Percentiles rank a stretch among this genome's conserved stretches.
Evolutionary conservation across 2,113 vertebrate species (phyloP).

Genomic region (Lycaon pictus): DNA sequence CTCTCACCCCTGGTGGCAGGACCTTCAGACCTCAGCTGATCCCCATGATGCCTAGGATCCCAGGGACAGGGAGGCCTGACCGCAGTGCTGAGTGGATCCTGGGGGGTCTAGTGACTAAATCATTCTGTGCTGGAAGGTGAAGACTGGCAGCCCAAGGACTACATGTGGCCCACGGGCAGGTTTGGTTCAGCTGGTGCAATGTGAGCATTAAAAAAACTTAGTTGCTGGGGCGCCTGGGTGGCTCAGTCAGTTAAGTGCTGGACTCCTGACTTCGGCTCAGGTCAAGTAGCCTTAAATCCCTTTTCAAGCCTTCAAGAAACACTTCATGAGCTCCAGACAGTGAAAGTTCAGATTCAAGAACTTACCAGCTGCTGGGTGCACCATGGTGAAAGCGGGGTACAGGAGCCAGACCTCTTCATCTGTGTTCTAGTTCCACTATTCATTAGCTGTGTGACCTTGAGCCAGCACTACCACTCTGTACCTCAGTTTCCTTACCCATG

Average conservation of each 20-base stretch:
- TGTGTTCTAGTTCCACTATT: neutral
- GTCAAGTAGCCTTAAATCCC: neutral
- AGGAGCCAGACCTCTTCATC: neutral
- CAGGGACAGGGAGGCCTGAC: neutral
- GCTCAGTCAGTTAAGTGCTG: neutral
- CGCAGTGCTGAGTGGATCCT: no score
- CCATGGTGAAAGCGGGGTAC: neutral
- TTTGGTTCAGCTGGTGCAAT: neutral
- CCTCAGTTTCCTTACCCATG: neutral
- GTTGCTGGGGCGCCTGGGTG: neutral
- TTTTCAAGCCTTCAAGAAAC: neutral
- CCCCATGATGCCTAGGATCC: neutral
- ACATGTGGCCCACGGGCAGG: neutral
- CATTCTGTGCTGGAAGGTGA: neutral
- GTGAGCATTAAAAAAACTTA: neutral
- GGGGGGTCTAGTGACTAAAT: neutral
- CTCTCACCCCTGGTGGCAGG: neutral
- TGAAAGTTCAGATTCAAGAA: neutral
- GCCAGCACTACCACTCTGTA: neutral
- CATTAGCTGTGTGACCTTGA: neutral
- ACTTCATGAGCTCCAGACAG: neutral
- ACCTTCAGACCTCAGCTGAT: neutral
- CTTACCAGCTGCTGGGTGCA: neutral
- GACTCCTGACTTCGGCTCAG: neutral
- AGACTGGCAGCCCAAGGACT: neutral